Base-by-base conservation (phyloP, 1,140 invertebrate species). In the Drosophila erecta region DNA sequence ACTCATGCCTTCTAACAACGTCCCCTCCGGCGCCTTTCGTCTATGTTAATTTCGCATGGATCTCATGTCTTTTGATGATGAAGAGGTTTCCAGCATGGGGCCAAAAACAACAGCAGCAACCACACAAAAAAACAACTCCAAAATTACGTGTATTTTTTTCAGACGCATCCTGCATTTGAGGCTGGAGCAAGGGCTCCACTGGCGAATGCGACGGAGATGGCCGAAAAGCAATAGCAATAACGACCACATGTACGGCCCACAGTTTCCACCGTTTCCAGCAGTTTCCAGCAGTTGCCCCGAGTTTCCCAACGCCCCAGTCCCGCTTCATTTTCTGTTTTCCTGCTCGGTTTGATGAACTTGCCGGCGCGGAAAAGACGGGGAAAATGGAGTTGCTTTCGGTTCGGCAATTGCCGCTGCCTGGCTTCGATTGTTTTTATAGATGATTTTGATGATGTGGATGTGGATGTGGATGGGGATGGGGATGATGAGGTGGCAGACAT, bases 1-100 rank as follows among this genome's bases (percentile, higher is more conserved):
- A 15, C 20, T 44, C 24, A 37, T n/a, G 11, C 10, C 41, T 4
- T 57, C 12, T 11, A 24, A 38, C 62, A 44, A 30, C 40, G 43
- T 33, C 24, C 50, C 70, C 50, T 20, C 24, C 17, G 4, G 35
- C 41, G 15, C 50, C 37, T 70, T 47, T 33, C n/a, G 55, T 56
- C 57, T 77, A 89, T 89, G 84, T 84, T 89, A 87, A 89, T 89
- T 87, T 84, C 40, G 58, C 76, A 61, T 59, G 55, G 62, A 59
- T 59, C 84, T 80, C 84, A 74, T 89, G 84, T 87, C 89, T 89
- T 79, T 71, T 70, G 79, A 89, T 87, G 84, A 87, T 87, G 84
- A 87, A 87, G 84, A 83, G 65, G 76, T 69, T 87, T 66, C 51
- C 83, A 75, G 79, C 83, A 76, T 37, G 27, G 43, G 43, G 47